Percentiles rank a stretch among this genome's conserved stretches.
Conservation (phyloP, 2,888 invertebrate species). For the Diogma glabrata region DNA sequence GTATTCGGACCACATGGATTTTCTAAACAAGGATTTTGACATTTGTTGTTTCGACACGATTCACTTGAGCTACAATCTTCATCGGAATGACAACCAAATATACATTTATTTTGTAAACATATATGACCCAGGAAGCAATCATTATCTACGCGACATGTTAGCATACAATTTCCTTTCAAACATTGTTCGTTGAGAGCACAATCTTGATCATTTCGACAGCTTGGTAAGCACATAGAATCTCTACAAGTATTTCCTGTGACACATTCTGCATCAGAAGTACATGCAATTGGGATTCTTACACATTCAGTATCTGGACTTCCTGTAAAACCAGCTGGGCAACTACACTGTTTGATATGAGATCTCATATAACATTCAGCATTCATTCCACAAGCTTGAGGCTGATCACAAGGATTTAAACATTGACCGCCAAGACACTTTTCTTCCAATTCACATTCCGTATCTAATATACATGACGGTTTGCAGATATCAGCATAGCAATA, state of each 20-base stretch:
- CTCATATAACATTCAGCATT: constrained; percentile 65
- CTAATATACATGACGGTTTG: constrained; percentile 65
- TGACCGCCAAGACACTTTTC: constrained; percentile 74
- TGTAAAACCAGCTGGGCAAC: constrained; percentile 74
- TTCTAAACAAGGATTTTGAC: constrained; percentile 62
- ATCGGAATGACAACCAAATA: constrained; percentile 74
- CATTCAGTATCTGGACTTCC: constrained; percentile 76
- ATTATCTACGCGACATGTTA: constrained; percentile 82
- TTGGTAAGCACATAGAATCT: constrained; percentile 70
- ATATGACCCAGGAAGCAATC: constrained; percentile 89
- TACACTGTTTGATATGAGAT: constrained; percentile 66
- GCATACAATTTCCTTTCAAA: constrained; percentile 63
- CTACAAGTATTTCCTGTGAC: constrained; percentile 59
- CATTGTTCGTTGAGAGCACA: constrained; percentile 88
- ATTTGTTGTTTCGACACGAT: constrained; percentile 69
- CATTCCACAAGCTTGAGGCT: constrained; percentile 67
- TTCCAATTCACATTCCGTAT: constrained; percentile 66
- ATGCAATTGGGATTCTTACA: constrained; percentile 74
- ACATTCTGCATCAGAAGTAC: constrained; percentile 59
- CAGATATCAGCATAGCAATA: constrained; percentile 73
- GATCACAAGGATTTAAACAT: constrained; percentile 67
- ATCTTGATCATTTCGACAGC: constrained; percentile 62
- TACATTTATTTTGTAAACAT: constrained; percentile 73
- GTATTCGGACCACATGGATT: constrained; percentile 81
- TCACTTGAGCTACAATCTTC: constrained; percentile 80